These are phyloP conservation scores for Craniophora ligustri DNA, from an alignment of 2,888 invertebrate species.

Conservation along the genomic window DNA sequence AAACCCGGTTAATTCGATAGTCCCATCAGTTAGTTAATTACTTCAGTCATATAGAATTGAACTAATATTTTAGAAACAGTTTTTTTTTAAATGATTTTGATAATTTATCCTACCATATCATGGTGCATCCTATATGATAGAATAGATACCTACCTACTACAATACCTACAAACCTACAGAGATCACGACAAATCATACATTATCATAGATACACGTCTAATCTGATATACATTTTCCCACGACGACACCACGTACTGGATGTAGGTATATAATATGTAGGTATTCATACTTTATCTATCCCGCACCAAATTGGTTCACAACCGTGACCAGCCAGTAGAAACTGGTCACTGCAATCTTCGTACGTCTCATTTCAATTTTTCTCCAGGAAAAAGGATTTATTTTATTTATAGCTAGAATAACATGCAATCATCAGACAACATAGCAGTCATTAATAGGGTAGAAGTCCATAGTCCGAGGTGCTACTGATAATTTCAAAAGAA, in stretches of 20 bases:
- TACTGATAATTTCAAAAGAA: too few species aligned
- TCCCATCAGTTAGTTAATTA: background rate
- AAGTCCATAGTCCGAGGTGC: too few species aligned
- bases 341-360: background rate
- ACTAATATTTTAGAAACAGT: too few species aligned
- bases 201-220: conserved; percentile 7
- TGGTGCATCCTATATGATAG: too few species aligned
- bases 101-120: too few species aligned
- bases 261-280: too few species aligned
- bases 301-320: background rate
- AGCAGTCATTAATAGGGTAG: too few species aligned
- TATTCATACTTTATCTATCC: background rate
- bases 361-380: background rate
- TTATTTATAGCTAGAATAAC: too few species aligned
- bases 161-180: conserved; percentile 8
- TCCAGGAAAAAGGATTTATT: background rate
- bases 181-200: conserved; percentile 7
- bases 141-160: too few species aligned
- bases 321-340: background rate
- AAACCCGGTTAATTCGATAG: background rate
- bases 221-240: conserved; percentile 35
- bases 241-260: conserved; percentile 9
- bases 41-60: too few species aligned
- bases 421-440: too few species aligned
- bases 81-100: too few species aligned